A percentile compares a stretch with the other conserved stretches of the same genome.
Conservation (phyloP, 2,888 invertebrate genomes). For the Coecobrya sp. region DNA sequence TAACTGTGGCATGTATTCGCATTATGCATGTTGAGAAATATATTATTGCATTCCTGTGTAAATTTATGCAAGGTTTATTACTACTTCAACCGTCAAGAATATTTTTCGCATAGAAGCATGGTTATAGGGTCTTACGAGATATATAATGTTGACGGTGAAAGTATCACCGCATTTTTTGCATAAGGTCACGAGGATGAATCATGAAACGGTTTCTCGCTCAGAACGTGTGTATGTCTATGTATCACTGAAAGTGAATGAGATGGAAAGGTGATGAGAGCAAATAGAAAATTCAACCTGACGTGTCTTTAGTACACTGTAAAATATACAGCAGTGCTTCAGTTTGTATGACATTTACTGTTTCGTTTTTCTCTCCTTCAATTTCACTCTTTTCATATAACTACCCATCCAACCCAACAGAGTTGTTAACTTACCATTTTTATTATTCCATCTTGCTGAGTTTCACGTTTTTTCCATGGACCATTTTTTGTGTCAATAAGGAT, state of each 20-base stretch:
- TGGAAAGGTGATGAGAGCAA: slow-evolving; percentile 54
- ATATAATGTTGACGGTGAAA: not conserved
- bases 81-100: not conserved
- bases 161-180: not conserved
- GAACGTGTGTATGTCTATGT: not conserved
- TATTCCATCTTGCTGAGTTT: not conserved
- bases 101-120: not conserved
- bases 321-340: not conserved
- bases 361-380: not conserved
- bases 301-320: not conserved
- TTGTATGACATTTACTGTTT: not conserved
- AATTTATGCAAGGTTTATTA: not conserved
- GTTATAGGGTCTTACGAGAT: not conserved
- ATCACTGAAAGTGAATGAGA: slow-evolving; percentile 20
- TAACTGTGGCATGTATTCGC: not conserved
- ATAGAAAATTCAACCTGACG: slow-evolving; percentile 42
- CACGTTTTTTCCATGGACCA: not conserved
- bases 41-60: not conserved
- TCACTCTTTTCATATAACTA: not conserved
- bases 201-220: not conserved
- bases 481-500: not conserved
- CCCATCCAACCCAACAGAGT: not conserved
- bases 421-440: not conserved
- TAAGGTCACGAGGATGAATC: slow-evolving; percentile 34
- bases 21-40: not conserved